Evolutionary conservation across 2,113 vertebrate species (phyloP).

Genomic region (Noturus placidus): DNA sequence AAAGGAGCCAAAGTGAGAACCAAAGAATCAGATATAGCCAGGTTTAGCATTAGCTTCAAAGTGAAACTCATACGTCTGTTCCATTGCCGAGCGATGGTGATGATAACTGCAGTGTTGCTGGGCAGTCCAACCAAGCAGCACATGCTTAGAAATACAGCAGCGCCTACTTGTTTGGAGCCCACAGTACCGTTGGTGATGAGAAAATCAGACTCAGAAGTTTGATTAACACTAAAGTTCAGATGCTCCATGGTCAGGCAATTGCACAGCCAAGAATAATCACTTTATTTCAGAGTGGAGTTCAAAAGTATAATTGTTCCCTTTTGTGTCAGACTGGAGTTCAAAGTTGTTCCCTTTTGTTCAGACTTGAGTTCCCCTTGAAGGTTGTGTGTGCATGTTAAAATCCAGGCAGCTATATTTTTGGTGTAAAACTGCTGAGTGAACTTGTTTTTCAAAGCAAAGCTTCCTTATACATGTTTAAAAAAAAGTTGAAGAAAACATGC

Average conservation of each 20-base stretch:
- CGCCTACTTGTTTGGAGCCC: constrained; percentile 10
- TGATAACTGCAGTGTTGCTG: constrained; percentile 69
- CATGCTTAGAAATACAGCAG: constrained; percentile 45
- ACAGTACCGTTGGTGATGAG: background rate
- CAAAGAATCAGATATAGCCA: constrained; percentile 69
- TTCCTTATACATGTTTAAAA: background rate
- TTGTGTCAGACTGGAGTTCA: background rate
- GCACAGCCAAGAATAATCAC: background rate
- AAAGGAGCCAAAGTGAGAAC: constrained; percentile 65
- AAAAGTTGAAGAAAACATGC: background rate
- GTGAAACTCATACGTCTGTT: constrained; percentile 60
- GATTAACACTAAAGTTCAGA: background rate
- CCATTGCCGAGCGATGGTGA: constrained; percentile 63
- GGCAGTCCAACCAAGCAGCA: constrained; percentile 68
- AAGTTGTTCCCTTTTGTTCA: background rate
- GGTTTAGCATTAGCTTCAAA: constrained; percentile 67
- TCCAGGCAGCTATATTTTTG: background rate
- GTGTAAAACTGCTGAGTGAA: background rate
- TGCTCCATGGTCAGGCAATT: constrained; percentile 26
- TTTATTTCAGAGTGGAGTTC: background rate
- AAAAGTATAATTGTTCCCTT: background rate
- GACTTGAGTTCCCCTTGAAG: background rate
- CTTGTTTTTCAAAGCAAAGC: background rate
- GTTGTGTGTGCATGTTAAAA: background rate
- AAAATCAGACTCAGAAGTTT: background rate